These are phyloP conservation scores for Pelagia noctiluca DNA, from an alignment of 30 jellyfish, hydroid and myxozoan genomes.

Conservation along the genomic window DNA sequence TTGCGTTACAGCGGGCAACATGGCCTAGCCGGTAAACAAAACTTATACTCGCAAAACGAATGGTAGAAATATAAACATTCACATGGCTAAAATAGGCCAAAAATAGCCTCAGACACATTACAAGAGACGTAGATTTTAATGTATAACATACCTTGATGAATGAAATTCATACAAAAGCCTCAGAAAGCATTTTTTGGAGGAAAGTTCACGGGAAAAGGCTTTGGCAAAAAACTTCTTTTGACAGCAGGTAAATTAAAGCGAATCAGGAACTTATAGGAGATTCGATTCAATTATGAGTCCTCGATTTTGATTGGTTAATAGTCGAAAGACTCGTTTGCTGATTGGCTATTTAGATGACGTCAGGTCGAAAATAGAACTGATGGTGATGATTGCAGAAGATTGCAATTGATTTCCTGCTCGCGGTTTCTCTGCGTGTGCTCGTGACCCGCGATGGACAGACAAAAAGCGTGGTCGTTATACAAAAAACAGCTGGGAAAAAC, in stretches of 20 bases:
- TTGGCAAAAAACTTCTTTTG: background rate
- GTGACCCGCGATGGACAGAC: background rate
- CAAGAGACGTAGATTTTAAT: background rate
- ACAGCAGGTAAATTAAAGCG: constrained; percentile 6
- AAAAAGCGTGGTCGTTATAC: background rate
- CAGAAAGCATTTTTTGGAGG: constrained; percentile 12
- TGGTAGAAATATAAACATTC: no score
- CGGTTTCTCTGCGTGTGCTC: background rate
- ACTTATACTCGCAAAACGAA: no score
- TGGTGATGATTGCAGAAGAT: background rate
- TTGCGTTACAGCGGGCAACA: no score
- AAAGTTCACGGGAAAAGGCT: background rate
- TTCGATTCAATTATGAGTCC: background rate
- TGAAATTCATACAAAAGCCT: background rate
- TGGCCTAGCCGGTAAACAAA: no score
- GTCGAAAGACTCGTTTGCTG: background rate
- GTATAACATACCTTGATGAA: background rate
- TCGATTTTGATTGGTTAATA: background rate
- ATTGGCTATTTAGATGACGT: constrained; percentile 6
- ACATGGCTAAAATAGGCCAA: no score
- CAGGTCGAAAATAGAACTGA: background rate
- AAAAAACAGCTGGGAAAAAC: no score
- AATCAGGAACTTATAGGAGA: background rate
- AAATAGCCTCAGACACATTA: no score
- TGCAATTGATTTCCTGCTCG: constrained; percentile 11